Evolutionary conservation across 2,113 vertebrate species (phyloP), one percentile per base, ranked within the genome.

Genomic region (Zonotrichia leucophrys): DNA sequence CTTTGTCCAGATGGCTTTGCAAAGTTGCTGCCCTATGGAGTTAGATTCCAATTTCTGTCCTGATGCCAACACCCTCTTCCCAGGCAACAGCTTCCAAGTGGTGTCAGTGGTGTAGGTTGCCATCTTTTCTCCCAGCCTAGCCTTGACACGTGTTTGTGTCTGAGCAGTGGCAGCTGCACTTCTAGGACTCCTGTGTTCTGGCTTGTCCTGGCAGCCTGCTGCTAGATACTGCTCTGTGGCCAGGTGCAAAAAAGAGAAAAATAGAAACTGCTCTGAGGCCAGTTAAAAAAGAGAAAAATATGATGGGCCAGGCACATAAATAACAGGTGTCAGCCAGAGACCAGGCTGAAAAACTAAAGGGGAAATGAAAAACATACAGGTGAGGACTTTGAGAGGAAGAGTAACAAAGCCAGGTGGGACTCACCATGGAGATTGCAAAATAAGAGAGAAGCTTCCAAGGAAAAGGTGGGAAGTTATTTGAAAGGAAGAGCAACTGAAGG

Each of bases 81-180:
- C 16, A 24, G 1, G 12, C 19, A 58, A 8, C 2, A 3, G 19
- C 47, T 74, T 67, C 15, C 28, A 41, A 15, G 21, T 24, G 28
- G 12, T 47, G 9, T 31, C 28, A 11, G 27, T 5, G 12, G 30
- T 16, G 18, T 7, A 69, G 31, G 16, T 4, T 76, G 76, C 8
- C 0, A 0, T 3, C 5, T 33, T 1, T 20, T 19, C 82, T 47
- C 10, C 15, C 44, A 50, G 31, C 18, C 25, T 25, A 0, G 15
- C 1, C 0, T 0, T 60, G 49, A n/a, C 15, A 33, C 9, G 22
- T 12, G 15, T 37, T 67, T 46, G 21, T 27, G 24, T 30, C 62
- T 53, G 53, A 28, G 33, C 1, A 0, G 22, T 8, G 9, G 39
- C 35, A 59, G 44, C 19, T 84, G 44, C 2, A 3, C 16, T 52